Evolutionary conservation across 2,888 invertebrate genomes (phyloP), one percentile per base, ranked within the genome.

Genomic region (Mamestra brassicae): DNA sequence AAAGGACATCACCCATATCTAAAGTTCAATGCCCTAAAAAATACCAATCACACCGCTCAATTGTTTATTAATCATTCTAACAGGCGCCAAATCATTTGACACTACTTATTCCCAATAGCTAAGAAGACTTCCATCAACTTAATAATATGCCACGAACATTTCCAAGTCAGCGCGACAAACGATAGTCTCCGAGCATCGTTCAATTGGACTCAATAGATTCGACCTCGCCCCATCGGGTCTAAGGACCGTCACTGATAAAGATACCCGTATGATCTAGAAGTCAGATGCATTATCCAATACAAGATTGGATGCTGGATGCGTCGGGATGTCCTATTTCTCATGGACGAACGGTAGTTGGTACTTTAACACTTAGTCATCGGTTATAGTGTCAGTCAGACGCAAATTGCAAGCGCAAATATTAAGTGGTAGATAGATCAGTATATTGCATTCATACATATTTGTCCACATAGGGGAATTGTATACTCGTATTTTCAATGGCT

Each of bases 151-250:
- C 72, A 79, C 71, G 79, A 87, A 80, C 66, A 81, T 83, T 87
- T 84, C 83, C 57, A 79, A 81, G 62, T 54, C 47, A 67, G 71
- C 60, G 78, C 78, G 78, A 84, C 84, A 76, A 75, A 54, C 77
- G 89, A 89, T 90, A 87, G 89, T 87, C 90, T 89, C 89, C 87
- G 86, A 89, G 80, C 65, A 77, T 85, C 87, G 85, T 87, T 90
- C 93, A 95, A 95, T 95, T 95, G 95, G 85, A 89, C 89, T 85
- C 94, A 94, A 95, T 95, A 92, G 90, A 94, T 94, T 91, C 90
- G 94, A 94, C 95, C 95, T 95, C 94, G 87, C 67, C 69, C 77
- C 78, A 85, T 87, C 81, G 83, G 80, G 85, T 78, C 65, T 63
- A 66, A 78, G 83, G 54, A 83, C 76, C 63, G 80, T 83, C 81